These are phyloP conservation scores for Pseudochaenichthys georgianus DNA, from an alignment of 2,797 vertebrate genomes.

Conservation along the genomic window DNA sequence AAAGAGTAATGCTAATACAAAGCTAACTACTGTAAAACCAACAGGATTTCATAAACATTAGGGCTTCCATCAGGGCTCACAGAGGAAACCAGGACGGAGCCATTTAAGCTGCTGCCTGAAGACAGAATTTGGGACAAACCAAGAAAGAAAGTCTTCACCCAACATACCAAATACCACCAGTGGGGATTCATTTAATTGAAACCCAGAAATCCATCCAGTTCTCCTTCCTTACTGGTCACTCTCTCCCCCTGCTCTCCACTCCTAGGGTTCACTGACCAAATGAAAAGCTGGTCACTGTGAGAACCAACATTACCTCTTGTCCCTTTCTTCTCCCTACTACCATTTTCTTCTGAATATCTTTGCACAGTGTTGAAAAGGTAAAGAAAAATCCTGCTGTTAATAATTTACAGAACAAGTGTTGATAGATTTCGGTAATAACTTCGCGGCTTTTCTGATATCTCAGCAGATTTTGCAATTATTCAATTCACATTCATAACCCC, in stretches of 20 bases:
- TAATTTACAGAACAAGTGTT: slow-evolving; percentile 11
- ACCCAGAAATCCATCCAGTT: too few relatives aligned
- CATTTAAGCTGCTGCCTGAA: background rate
- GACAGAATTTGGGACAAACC: slow-evolving; percentile 1
- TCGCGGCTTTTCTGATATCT: slow-evolving; percentile 6
- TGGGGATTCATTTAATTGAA: slow-evolving; percentile 10
- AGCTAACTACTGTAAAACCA: slow-evolving; percentile 19
- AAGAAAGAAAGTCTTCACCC: slow-evolving; percentile 2
- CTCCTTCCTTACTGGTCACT: too few relatives aligned
- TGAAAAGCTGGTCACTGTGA: background rate
- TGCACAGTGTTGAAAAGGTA: background rate
- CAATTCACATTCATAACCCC: background rate
- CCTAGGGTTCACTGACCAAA: slow-evolving; percentile 9
- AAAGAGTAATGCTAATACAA: slow-evolving; percentile 1
- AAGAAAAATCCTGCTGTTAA: background rate
- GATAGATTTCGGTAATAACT: background rate
- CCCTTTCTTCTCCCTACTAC: background rate
- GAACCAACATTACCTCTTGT: background rate
- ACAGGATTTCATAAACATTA: slow-evolving; percentile 2
- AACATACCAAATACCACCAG: slow-evolving; percentile 10
- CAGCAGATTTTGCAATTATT: background rate
- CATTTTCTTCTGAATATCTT: slow-evolving; percentile 1
- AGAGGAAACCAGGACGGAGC: background rate
- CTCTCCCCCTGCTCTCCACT: background rate
- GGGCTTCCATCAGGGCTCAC: slow-evolving; percentile 15